Evolutionary conservation across 2,113 vertebrate species (phyloP), one percentile per base, ranked within the genome.

Genomic region (Ceyx margarethae): DNA sequence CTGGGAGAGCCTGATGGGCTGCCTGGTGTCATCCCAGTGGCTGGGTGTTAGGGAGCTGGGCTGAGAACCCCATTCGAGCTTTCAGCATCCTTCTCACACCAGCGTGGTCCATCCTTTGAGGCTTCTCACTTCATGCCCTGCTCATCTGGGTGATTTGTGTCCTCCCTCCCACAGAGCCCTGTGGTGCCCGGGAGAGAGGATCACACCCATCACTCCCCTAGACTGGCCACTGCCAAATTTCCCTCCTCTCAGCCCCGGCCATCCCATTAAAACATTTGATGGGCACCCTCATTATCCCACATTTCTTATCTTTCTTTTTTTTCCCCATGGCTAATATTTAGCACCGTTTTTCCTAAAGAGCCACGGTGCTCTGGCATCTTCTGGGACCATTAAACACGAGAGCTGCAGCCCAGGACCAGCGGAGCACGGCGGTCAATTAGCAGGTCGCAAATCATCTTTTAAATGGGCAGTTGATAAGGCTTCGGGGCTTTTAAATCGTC

Each of bases 371-470:
- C 81, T 91, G 91, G 73, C 82, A 86, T 22, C 4, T 61, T 89
- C 91, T 83, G 86, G 71, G 35, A 25, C 77, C 60, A 21, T 82
- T 78, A 86, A 31, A 42, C 51, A 31, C 54, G 21, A 66, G 92
- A 67, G 60, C 71, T 82, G 53, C 77, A 81, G 74, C 62, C 42
- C 56, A 33, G 71, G 57, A 81, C 73, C 58, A 68, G 78, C 14
- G 33, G 77, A 94, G 57, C 80, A 90, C 84, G 64, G 56, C 80
- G 43, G 76, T 91, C 95, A 92, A 96, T 95, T 93, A 96, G 81
- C 66, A 92, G 65, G 82, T 92, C 89, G 65, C 80, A 94, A 79
- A 94, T 95, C 46, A 72, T 86, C 71, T 93, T 86, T 83, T 86
- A 92, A 95, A 92, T 73, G 71, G 84, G 58, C 73, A 84, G 74